These are phyloP conservation scores for Drosophila kurseongensis DNA, from an alignment of 1,140 invertebrate genomes.

Conservation along the genomic window DNA sequence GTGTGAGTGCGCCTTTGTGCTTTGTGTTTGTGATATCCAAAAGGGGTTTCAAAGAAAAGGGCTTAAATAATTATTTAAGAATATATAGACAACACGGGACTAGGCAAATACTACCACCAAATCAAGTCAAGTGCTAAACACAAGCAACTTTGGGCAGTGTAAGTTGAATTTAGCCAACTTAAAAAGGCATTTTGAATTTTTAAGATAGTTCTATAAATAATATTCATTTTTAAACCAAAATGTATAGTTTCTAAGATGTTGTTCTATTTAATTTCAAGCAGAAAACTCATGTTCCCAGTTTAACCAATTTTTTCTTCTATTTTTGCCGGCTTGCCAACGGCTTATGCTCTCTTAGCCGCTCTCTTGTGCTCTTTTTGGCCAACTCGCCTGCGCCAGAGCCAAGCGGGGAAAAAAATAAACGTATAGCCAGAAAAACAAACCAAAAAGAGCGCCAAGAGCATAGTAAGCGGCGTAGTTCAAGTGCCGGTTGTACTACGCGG, in stretches of 20 bases:
- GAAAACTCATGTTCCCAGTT: background rate
- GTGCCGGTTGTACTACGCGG: slow-evolving; percentile 65
- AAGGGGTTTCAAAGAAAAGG: background rate
- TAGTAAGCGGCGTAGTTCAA: slow-evolving; percentile 55
- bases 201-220: too few relatives aligned
- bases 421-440: slow-evolving; percentile 16
- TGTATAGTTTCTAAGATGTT: too few relatives aligned
- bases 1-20: slow-evolving; percentile 25
- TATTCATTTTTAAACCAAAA: too few relatives aligned
- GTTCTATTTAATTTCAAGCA: background rate
- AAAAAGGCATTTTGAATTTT: too few relatives aligned
- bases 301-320: slow-evolving; percentile 17
- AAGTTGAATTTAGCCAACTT: background rate
- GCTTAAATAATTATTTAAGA: background rate
- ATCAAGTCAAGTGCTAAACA: background rate
- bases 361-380: slow-evolving; percentile 19
- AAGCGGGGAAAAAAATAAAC: background rate
- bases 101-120: background rate
- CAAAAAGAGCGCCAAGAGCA: slow-evolving; percentile 53
- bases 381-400: slow-evolving; percentile 54
- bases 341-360: slow-evolving; percentile 24
- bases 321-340: slow-evolving; percentile 59
- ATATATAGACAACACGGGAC: background rate
- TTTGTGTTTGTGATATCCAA: slow-evolving; percentile 36
- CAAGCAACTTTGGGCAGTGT: background rate